These are phyloP conservation scores for Coregonus sp. DNA, from an alignment of 2,797 vertebrate genomes.

Conservation along the genomic window DNA sequence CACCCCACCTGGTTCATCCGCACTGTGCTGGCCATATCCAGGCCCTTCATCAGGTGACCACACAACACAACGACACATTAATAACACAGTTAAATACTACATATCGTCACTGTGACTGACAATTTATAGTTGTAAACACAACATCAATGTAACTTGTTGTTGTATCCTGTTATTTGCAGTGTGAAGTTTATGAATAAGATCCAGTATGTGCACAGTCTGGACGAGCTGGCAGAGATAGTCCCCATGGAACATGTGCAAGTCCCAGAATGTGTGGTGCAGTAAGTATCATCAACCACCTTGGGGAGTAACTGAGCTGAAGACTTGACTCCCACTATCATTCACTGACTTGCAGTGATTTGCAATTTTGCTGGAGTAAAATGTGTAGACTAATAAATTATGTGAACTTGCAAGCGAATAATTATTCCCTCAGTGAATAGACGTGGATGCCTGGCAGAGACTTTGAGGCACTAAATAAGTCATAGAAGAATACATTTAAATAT, in stretches of 20 bases:
- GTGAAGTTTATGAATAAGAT: constrained; percentile 99
- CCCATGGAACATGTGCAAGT: constrained; percentile 98
- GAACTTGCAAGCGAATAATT: not conserved
- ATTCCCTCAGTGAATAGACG: not conserved
- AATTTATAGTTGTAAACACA: not conserved
- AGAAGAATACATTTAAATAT: constrained; percentile 5
- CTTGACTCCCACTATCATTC: not conserved
- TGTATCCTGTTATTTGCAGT: constrained; percentile 64
- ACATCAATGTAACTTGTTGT: not conserved
- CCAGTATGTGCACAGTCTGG: constrained; percentile 93
- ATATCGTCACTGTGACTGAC: not conserved
- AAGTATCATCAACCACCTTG: constrained; percentile 69
- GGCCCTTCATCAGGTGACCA: constrained; percentile 77
- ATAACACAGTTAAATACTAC: not conserved
- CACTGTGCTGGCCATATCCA: constrained; percentile 93
- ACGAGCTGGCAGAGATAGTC: constrained; percentile 89
- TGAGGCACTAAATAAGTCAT: not conserved
- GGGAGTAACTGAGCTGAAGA: constrained; percentile 22
- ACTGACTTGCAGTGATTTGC: not conserved
- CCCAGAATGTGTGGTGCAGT: constrained; percentile 91
- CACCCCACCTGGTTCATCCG: constrained; percentile 98
- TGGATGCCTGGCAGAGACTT: not conserved
- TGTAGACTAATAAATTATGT: not conserved
- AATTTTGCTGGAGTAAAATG: not conserved
- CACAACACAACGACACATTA: not conserved